A percentile compares a stretch with the other conserved stretches of the same genome.
Evolutionary conservation across 2,113 vertebrate species (phyloP).

Genomic region (Patagioenas fasciata): DNA sequence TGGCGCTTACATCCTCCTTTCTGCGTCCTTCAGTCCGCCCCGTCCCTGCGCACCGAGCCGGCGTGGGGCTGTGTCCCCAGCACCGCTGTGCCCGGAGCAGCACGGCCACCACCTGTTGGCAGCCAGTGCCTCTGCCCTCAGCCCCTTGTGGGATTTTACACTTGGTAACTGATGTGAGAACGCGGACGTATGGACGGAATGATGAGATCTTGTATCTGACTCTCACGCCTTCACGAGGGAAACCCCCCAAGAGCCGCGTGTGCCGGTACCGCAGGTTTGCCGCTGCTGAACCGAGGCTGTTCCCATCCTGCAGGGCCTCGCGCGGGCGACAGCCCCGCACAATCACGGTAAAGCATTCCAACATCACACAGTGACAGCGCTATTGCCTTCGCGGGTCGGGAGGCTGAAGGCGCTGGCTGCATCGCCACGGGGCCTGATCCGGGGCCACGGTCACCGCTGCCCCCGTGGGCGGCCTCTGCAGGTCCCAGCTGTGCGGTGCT

Average conservation of each 20-base stretch:
- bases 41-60: background rate
- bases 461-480: rapidly evolving
- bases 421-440: too few species aligned
- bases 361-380: background rate
- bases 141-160: background rate
- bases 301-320: rapidly evolving
- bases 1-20: background rate
- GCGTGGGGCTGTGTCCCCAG: background rate
- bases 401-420: background rate
- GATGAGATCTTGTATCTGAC: background rate
- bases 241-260: background rate
- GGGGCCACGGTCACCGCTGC: rapidly evolving
- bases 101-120: rapidly evolving
- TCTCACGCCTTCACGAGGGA: background rate
- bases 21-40: background rate
- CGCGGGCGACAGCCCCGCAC: background rate
- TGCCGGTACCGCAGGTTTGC: background rate
- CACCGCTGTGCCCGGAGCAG: background rate
- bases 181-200: rapidly evolving
- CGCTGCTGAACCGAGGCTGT: background rate
- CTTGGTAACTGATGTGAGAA: background rate
- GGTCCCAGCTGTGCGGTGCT: rapidly evolving
- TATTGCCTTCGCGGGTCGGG: background rate
- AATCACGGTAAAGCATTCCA: background rate
- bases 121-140: background rate